phyloP scores from a whole-genome alignment of 2,113 vertebrate species.

The Rhynchopsitta pachyrhyncha region DNA sequence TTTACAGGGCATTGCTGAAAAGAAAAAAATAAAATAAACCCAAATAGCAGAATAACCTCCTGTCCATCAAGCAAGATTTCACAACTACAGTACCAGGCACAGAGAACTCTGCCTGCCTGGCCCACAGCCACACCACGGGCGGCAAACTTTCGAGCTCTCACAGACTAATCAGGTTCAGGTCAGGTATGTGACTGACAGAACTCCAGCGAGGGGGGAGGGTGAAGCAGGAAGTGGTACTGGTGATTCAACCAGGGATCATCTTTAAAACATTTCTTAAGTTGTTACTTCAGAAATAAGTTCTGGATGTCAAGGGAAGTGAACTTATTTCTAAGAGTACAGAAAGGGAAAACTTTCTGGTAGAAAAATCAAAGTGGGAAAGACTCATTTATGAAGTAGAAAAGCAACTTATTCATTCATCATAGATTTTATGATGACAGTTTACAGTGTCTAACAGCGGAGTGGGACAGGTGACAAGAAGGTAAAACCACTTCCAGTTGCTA shows the following conservation, averaged over 20 bases:
- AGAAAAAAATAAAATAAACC: background rate
- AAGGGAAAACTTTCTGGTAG: background rate
- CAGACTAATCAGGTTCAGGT: constrained; percentile 46
- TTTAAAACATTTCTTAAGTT: constrained; percentile 4
- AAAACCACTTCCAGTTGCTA: background rate
- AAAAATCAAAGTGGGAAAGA: background rate
- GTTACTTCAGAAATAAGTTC: background rate
- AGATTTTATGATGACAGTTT: background rate
- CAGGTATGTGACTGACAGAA: constrained; percentile 44
- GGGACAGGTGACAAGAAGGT: background rate
- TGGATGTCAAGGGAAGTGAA: background rate
- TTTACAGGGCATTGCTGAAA: constrained; percentile 2
- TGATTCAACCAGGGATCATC: constrained; percentile 26
- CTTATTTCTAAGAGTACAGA: background rate
- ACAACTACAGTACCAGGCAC: constrained; percentile 62
- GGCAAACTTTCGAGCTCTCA: constrained; percentile 33
- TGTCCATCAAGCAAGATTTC: constrained; percentile 50
- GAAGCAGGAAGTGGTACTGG: constrained; percentile 4
- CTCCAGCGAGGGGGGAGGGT: background rate
- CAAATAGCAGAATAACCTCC: constrained; percentile 23
- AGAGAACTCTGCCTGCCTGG: constrained; percentile 58
- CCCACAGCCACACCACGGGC: constrained; percentile 27
- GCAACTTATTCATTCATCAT: background rate
- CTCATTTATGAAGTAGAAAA: background rate
- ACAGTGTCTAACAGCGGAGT: background rate